phyloP scores from a whole-genome alignment of 2,113 vertebrate genomes.

The Vidua macroura region DNA sequence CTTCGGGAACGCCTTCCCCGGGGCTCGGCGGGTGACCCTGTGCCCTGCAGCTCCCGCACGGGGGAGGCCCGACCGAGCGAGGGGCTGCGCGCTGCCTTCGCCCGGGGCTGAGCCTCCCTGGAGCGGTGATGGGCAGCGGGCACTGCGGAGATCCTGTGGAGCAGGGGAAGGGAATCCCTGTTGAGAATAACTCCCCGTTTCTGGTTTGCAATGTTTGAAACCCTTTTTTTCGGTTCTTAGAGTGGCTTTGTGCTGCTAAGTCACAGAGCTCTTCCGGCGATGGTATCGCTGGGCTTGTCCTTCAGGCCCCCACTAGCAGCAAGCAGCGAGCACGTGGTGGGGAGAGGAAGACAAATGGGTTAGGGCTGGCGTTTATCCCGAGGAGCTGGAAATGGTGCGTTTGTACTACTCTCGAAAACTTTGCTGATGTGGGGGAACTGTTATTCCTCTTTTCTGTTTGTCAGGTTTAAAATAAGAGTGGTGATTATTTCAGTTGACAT shows the following conservation, averaged over 20 bases:
- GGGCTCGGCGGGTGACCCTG: background rate
- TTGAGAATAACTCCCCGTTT: rapidly evolving
- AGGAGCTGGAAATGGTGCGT: rapidly evolving
- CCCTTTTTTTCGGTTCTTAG: rapidly evolving
- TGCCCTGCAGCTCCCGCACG: background rate
- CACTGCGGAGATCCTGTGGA: rapidly evolving
- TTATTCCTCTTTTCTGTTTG: rapidly evolving
- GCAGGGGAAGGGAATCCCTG: rapidly evolving
- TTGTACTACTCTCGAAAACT: background rate
- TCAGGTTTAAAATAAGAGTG: background rate
- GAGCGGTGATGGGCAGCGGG: rapidly evolving
- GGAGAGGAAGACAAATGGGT: rapidly evolving
- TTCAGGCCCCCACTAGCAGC: rapidly evolving
- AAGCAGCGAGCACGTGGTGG: background rate
- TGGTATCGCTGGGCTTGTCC: background rate
- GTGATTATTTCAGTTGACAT: background rate
- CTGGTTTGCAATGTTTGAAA: background rate
- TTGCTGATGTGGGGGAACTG: rapidly evolving
- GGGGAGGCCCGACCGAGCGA: background rate
- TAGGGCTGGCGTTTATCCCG: rapidly evolving
- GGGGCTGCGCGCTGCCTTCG: background rate
- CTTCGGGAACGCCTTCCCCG: background rate
- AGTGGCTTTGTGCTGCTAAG: rapidly evolving
- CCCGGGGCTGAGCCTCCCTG: background rate
- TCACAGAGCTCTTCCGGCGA: rapidly evolving